phyloP scores from a whole-genome alignment of 2,888 invertebrate genomes.

The Tetheella fluctuosa region DNA sequence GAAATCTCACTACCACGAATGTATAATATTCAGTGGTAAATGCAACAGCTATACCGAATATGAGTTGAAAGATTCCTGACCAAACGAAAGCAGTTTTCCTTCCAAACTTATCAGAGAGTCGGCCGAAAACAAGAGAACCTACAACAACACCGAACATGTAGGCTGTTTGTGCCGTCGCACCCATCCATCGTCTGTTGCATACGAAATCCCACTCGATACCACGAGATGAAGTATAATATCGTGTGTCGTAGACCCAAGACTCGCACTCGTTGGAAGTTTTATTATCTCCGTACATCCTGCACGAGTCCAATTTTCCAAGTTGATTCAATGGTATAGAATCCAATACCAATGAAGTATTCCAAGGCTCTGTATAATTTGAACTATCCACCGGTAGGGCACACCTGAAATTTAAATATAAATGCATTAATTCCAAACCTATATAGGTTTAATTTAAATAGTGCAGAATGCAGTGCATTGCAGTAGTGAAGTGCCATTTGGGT shows the following conservation, averaged over 20 bases:
- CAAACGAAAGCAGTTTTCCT: conserved; percentile 91
- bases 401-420: conserved; percentile 71
- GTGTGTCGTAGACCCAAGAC: conserved; percentile 89
- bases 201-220: conserved; percentile 94
- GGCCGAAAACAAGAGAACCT: conserved; percentile 91
- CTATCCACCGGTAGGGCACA: conserved; percentile 85
- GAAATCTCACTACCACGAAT: conserved; percentile 87
- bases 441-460: conserved; percentile 11
- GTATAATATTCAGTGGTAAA: conserved; percentile 89
- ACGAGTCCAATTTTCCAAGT: conserved; percentile 86
- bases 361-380: conserved; percentile 73
- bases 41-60: conserved; percentile 89
- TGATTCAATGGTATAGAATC: conserved; percentile 83
- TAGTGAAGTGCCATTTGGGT: conserved; percentile 7
- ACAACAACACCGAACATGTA: conserved; percentile 94
- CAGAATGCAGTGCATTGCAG: conserved; percentile 15
- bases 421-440: conserved; percentile 28
- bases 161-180: conserved; percentile 89
- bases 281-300: conserved; percentile 81
- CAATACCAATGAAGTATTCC: conserved; percentile 82
- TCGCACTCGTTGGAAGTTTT: conserved; percentile 62
- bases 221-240: conserved; percentile 88
- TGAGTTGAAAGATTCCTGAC: conserved; percentile 89
- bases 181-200: conserved; percentile 92
- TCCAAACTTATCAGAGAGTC: conserved; percentile 91